Evolutionary conservation across 1,140 invertebrate genomes (phyloP).

Genomic region (Hylaeus anthracinus): DNA sequence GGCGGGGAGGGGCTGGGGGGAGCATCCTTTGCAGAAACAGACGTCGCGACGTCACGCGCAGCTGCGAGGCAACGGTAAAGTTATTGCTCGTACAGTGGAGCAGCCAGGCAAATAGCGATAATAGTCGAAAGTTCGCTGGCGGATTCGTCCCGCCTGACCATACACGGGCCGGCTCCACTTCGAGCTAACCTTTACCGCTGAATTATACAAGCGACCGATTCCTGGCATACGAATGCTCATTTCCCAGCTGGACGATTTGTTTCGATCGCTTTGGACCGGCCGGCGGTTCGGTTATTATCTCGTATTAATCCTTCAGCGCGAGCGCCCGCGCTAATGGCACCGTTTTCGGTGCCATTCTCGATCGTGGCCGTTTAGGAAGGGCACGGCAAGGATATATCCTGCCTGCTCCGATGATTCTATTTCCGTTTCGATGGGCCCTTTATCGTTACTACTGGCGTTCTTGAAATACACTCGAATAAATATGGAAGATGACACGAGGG

Average conservation of each 20-base stretch:
- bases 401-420: too few species aligned
- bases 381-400: too few species aligned
- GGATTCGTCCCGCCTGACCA: constrained; percentile 27
- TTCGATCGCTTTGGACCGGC: constrained; percentile 20
- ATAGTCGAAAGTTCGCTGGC: constrained; percentile 46
- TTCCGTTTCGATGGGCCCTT: too few species aligned
- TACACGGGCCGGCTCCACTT: constrained; percentile 21
- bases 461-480: too few species aligned
- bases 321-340: too few species aligned
- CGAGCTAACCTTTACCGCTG: constrained; percentile 21
- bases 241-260: constrained; percentile 21
- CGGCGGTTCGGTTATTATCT: constrained; percentile 21
- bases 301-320: not conserved
- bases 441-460: too few species aligned
- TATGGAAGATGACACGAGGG: too few species aligned
- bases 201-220: constrained; percentile 35
- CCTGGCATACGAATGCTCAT: constrained; percentile 29
- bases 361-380: too few species aligned
- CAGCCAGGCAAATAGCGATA: constrained; percentile 43
- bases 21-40: constrained; percentile 25
- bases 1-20: too few species aligned
- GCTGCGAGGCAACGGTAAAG: constrained; percentile 32
- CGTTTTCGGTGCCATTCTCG: not conserved
- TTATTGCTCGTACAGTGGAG: constrained; percentile 31
- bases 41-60: constrained; percentile 30